Conservation (phyloP, 1,140 invertebrate genomes). For the Macrosteles quadrilineatus region DNA sequence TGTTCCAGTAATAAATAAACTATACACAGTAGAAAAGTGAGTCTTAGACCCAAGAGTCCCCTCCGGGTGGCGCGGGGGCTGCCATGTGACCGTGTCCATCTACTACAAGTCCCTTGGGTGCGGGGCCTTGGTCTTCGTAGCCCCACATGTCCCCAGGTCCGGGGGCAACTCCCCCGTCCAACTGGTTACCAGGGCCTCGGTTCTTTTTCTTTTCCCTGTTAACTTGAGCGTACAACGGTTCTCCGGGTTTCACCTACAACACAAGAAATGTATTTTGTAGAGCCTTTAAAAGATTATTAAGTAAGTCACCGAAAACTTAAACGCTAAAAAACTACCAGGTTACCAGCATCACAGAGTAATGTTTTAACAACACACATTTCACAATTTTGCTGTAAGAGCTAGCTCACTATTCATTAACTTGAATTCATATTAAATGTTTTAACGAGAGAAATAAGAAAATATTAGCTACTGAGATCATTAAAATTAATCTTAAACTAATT, state of each 20-base stretch:
- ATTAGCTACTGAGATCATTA: too few relatives aligned
- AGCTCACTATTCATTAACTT: too few relatives aligned
- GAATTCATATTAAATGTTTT: too few relatives aligned
- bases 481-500: too few relatives aligned
- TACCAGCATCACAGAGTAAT: too few relatives aligned
- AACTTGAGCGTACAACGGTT: conserved; percentile 78
- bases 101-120: conserved; percentile 48
- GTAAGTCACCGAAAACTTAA: background rate
- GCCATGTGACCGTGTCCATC: conserved; percentile 44
- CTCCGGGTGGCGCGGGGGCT: conserved; percentile 52
- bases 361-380: too few relatives aligned
- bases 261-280: too few relatives aligned
- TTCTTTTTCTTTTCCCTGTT: conserved; percentile 78
- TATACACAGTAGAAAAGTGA: conserved; percentile 11
- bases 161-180: conserved; percentile 58
- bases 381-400: too few relatives aligned
- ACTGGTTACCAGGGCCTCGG: conserved; percentile 57
- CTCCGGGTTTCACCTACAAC: conserved; percentile 61
- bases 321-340: too few relatives aligned
- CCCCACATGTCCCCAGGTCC: conserved; percentile 51
- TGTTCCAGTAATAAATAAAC: conserved; percentile 4
- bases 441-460: too few relatives aligned
- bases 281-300: background rate
- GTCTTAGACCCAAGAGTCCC: conserved; percentile 59
- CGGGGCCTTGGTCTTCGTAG: conserved; percentile 45